Evolutionary conservation across 2,888 invertebrate genomes (phyloP), one percentile per base, ranked within the genome.

Genomic region (Acanthosepion esculentum): DNA sequence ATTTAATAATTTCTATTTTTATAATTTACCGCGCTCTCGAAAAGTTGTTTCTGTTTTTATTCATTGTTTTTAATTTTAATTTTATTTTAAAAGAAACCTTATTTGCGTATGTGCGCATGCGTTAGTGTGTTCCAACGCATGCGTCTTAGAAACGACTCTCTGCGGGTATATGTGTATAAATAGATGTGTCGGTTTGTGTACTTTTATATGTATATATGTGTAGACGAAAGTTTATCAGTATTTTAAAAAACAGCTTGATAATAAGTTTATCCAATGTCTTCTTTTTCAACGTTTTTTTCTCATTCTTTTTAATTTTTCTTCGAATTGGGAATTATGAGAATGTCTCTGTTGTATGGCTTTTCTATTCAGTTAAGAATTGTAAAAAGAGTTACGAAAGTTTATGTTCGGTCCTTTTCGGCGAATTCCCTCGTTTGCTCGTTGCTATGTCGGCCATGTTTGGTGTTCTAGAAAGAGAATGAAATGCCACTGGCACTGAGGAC

Each of bases 401-500:
- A 7, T n/a, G 78, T 78, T 78, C 33, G 78, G 78, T 78, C 33
- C n/a, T n/a, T 12, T n/a, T 33, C 2, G 78, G 12, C 15, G n/a
- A 33, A 78, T 78, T 78, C 78, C 78, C 78, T 78, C 78, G 78
- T 78, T 78, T 78, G n/a, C n/a, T 33, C n/a, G n/a, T n/a, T 78
- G n/a, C 78, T 10, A n/a, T n/a, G 78, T 10, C n/a, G n/a, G 78
- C n/a, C 10, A 78, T n/a, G 78, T 78, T 78, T 78, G 78, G 78
- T 33, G 78, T 78, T 78, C 15, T n/a, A n/a, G n/a, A 33, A 78
- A n/a, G 78, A 78, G 78, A 78, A 78, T 78, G 78, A n/a, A n/a
- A 78, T 15, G 78, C 78, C 78, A 78, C 33, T 78, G 15, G 78
- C 78, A 15, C 15, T 33, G 78, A 78, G 78, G 12, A 78, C 33